A percentile compares a stretch with the other conserved stretches of the same genome.
Evolutionary conservation across 92 coral and sea anemone species (phyloP).

Genomic region (Isaurus tuberculatus): DNA sequence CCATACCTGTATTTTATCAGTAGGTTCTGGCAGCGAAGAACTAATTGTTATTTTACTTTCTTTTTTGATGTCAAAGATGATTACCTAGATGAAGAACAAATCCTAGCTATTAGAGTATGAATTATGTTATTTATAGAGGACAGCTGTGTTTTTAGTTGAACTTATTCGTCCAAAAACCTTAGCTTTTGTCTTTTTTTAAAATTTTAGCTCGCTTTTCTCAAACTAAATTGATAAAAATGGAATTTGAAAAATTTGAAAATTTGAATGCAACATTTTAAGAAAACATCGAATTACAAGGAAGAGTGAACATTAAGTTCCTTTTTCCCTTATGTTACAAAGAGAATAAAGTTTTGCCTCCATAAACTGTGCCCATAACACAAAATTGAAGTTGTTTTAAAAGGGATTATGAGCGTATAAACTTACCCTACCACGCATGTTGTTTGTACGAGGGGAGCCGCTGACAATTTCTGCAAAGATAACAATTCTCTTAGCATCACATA

Average conservation of each 20-base stretch:
- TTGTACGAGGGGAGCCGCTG: constrained; percentile 74
- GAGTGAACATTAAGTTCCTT: too few relatives aligned
- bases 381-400: too few relatives aligned
- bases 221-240: too few relatives aligned
- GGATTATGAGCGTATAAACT: constrained; percentile 37
- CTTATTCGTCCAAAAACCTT: too few relatives aligned
- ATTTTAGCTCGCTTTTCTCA: too few relatives aligned
- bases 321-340: too few relatives aligned
- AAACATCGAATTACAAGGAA: too few relatives aligned
- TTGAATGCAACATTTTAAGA: too few relatives aligned
- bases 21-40: constrained; percentile 57
- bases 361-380: too few relatives aligned
- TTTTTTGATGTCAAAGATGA: constrained; percentile 59
- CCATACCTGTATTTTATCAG: constrained; percentile 36
- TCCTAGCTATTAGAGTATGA: neutral
- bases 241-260: too few relatives aligned
- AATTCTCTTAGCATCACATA: neutral
- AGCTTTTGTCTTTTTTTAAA: too few relatives aligned
- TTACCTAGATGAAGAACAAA: constrained; percentile 53
- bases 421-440: constrained; percentile 66
- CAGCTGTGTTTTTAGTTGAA: neutral
- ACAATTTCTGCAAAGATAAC: constrained; percentile 56
- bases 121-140: neutral
- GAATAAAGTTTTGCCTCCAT: too few relatives aligned
- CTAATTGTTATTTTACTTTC: constrained; percentile 40